Base-by-base conservation (phyloP, 2,797 vertebrate genomes). In the Dendrocincla tyrannina region DNA sequence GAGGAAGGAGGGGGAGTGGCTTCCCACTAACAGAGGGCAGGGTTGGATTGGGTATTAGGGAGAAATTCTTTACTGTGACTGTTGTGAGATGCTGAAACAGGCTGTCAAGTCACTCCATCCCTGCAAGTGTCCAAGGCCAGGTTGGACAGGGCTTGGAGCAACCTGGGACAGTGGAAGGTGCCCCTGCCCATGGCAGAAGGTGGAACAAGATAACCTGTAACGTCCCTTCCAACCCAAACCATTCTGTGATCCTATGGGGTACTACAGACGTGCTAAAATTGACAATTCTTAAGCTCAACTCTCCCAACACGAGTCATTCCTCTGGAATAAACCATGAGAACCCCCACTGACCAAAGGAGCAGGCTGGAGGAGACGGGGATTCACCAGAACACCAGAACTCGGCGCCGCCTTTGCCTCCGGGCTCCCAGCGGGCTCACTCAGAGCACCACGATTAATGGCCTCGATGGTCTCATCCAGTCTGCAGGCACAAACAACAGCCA, bases 381-480 rank as follows among this genome's bases (percentile, higher is more conserved):
- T 99, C 92, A 99, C 98, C 68, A 99, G 97, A 68, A 98, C 97
- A 92, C 99, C 94, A 35, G 98, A 95, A 90, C 95, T 96, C 27
- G 70, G 96, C n/a, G 94, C 94, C 27, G 37, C 74, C 91, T 96
- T 95, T 84, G 95, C 89, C 49, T 92, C 86, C 5, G 96, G 55
- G 52, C 58, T 96, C 74, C 72, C 49, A 3, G 93, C 58, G 28
- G 98, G 94, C 69, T 98, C 96, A 5, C 93, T 96, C 88, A 97
- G 85, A 1, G 97, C 96, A 46, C 98, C 98, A 39, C 44, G 94
- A 62, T 91, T 98, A 93, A 99, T 98, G 58, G 98, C 98, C 86
- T 98, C 98, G 3, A 99, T 96, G 16, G 98, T 98, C 92, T 99
- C 98, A 97, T 99, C 99, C 97, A 99, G 97, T 89, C 99, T 99